Conservation (phyloP, 2,888 invertebrate species). For the Nemotelus pantherinus region DNA sequence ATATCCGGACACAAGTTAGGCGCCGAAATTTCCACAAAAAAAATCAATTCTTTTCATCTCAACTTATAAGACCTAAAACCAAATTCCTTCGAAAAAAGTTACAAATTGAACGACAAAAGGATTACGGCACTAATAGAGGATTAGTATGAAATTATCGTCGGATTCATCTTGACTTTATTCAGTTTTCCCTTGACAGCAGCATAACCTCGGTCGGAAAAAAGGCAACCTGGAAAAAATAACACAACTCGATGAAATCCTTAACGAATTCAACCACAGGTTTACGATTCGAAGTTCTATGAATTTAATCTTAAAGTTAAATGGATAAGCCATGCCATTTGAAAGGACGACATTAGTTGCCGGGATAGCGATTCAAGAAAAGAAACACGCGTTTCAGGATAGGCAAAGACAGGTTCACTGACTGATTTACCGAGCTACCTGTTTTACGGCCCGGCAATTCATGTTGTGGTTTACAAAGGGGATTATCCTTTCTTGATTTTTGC, state of each 20-base stretch:
- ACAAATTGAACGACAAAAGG: constrained; percentile 52
- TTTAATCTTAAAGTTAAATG: neutral
- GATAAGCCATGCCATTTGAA: neutral
- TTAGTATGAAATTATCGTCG: constrained; percentile 49
- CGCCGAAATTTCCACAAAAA: neutral
- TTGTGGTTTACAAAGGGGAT: neutral
- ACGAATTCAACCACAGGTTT: neutral
- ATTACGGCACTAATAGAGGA: constrained; percentile 50
- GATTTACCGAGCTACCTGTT: neutral
- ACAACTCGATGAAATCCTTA: neutral
- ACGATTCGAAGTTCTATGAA: neutral
- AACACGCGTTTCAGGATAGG: neutral
- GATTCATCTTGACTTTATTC: constrained; percentile 24
- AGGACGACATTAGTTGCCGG: neutral
- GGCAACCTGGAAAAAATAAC: neutral
- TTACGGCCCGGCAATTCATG: neutral
- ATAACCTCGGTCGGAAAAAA: too few species aligned
- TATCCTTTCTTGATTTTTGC: constrained; percentile 1
- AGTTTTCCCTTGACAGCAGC: neutral
- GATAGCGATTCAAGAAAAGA: neutral
- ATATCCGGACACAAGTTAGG: neutral
- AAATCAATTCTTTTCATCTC: neutral
- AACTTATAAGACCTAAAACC: neutral
- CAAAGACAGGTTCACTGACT: neutral
- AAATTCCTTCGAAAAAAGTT: constrained; percentile 36